A percentile compares a stretch with the other conserved stretches of the same genome.
phyloP scores from a whole-genome alignment of 2,113 vertebrate genomes.

The Isichthys henryi region DNA sequence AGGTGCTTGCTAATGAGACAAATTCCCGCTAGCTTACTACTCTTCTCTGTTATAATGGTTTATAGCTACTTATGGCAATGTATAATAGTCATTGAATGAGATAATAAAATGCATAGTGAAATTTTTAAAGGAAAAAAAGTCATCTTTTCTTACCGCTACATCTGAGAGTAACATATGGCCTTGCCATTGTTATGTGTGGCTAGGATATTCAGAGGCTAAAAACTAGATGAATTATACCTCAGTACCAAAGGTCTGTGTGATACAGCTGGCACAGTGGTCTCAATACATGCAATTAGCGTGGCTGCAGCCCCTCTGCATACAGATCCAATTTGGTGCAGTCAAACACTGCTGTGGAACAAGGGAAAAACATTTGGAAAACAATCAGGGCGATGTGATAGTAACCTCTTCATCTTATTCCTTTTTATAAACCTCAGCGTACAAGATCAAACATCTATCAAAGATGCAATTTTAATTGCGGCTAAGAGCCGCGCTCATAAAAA shows the following conservation, averaged over 20 bases:
- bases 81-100: not conserved
- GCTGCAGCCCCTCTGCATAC: constrained; percentile 16
- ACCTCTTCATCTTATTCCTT: constrained; percentile 4
- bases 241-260: constrained; percentile 21
- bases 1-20: not conserved
- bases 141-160: constrained; percentile 7
- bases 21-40: not conserved
- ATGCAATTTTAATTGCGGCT: not conserved
- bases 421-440: not conserved
- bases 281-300: constrained; percentile 34
- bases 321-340: constrained; percentile 23
- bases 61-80: not conserved
- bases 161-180: constrained; percentile 25
- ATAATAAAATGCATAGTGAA: not conserved
- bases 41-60: not conserved
- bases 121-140: not conserved
- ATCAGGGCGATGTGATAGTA: not conserved
- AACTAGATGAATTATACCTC: constrained; percentile 22
- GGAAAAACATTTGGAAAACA: constrained; percentile 5
- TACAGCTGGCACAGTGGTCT: constrained; percentile 27
- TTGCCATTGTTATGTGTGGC: not conserved
- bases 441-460: constrained; percentile 6
- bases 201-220: not conserved
- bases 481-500: not conserved
- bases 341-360: constrained; percentile 1